Evolutionary conservation across 2,888 invertebrate species (phyloP).

Genomic region (Parelbella ahira): DNA sequence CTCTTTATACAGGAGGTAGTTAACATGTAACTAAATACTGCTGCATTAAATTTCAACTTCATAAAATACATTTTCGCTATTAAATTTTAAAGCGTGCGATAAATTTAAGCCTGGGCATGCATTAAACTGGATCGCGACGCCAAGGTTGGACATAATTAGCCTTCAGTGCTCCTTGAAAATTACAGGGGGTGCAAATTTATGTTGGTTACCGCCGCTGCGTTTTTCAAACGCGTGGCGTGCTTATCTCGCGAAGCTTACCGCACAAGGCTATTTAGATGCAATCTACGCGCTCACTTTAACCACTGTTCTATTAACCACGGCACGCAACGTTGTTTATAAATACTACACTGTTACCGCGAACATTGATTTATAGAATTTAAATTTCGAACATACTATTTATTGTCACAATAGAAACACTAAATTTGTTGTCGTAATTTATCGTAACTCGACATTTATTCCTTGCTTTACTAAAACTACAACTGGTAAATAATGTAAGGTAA

Average conservation of each 20-base stretch:
- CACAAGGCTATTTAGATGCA: constrained; percentile 59
- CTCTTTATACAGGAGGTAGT: too few species aligned
- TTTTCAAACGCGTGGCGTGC: constrained; percentile 33
- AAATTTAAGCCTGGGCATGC: constrained; percentile 32
- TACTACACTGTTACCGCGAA: constrained; percentile 2
- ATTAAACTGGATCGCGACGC: constrained; percentile 33
- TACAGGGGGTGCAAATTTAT: constrained; percentile 42
- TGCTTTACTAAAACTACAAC: not conserved
- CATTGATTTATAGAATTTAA: not conserved
- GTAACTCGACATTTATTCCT: constrained; percentile 1
- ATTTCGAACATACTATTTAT: too few species aligned
- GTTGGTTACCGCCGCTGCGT: constrained; percentile 26
- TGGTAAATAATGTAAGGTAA: constrained; percentile 10
- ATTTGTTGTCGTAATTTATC: not conserved
- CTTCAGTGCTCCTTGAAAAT: constrained; percentile 44
- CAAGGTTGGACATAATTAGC: constrained; percentile 43
- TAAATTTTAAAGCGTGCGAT: too few species aligned
- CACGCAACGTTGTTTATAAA: constrained; percentile 24
- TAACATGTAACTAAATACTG: constrained; percentile 1
- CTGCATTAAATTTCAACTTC: constrained; percentile 16
- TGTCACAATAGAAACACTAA: not conserved
- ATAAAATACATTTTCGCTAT: too few species aligned
- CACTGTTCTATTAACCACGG: constrained; percentile 19
- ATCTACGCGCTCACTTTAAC: constrained; percentile 37
- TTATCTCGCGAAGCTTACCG: constrained; percentile 43